Percentiles rank a stretch among this genome's conserved stretches.
phyloP scores from a whole-genome alignment of 2,888 invertebrate species.

The Spisula subtruncata region DNA sequence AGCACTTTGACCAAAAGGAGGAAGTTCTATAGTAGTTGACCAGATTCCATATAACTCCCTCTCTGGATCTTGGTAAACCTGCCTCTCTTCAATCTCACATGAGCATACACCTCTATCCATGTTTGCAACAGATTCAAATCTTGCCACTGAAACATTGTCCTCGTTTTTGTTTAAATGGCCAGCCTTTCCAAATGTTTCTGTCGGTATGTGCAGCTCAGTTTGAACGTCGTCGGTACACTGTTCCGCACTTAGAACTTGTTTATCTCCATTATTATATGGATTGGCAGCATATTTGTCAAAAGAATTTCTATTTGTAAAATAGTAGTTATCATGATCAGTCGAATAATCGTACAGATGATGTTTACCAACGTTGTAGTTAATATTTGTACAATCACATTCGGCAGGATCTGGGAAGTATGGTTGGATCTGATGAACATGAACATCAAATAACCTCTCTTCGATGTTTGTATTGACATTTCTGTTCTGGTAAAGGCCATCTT shows the following conservation, averaged over 20 bases:
- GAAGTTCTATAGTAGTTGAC: neutral
- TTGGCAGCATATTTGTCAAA: no score
- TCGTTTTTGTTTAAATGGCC: neutral
- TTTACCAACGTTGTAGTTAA: neutral
- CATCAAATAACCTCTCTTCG: neutral
- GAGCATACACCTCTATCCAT: neutral
- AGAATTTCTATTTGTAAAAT: neutral
- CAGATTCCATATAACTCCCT: slow-evolving; percentile 15
- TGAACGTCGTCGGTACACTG: no score
- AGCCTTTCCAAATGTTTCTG: no score
- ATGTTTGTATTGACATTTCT: slow-evolving; percentile 16
- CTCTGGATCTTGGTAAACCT: neutral
- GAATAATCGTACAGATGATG: neutral
- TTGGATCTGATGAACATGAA: neutral
- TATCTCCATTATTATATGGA: no score
- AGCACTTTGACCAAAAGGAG: neutral
- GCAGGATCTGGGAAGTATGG: neutral
- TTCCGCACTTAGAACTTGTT: no score
- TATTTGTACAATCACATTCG: neutral
- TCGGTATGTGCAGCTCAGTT: no score
- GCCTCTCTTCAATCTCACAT: neutral
- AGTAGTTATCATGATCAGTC: neutral
- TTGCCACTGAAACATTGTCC: neutral
- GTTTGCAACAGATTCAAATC: neutral
- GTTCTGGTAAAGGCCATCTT: neutral